Conservation (phyloP, 2,797 vertebrate genomes). For the Semotilus atromaculatus region DNA sequence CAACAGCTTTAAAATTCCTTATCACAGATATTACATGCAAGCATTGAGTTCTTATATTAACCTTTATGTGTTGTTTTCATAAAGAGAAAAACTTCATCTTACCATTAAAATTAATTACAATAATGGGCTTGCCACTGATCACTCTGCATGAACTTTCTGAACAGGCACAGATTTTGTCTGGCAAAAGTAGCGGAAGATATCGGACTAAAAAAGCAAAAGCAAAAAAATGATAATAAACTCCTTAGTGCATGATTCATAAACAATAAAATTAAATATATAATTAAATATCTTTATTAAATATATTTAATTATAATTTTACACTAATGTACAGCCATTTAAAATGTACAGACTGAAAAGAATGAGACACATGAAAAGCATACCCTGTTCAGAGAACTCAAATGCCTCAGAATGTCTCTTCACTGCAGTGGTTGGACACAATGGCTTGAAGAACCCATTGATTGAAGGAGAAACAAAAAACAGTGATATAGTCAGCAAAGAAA, state of each 20-base stretch:
- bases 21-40: neutral
- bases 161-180: neutral
- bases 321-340: neutral
- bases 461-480: no score
- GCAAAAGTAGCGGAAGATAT: neutral
- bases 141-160: neutral
- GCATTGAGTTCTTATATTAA: neutral
- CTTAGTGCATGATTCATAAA: neutral
- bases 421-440: neutral
- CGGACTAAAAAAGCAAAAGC: neutral
- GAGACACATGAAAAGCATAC: neutral
- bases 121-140: neutral
- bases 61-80: neutral
- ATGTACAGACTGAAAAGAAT: neutral
- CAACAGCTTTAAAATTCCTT: neutral
- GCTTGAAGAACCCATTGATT: neutral
- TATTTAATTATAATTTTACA: no score
- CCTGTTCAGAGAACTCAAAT: neutral
- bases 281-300: no score
- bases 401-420: neutral
- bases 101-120: neutral
- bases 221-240: neutral
- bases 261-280: neutral
- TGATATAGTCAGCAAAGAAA: no score
- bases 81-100: neutral